A percentile compares a stretch with the other conserved stretches of the same genome.
These are phyloP conservation scores for Balaeniceps rex DNA, from an alignment of 2,113 vertebrate genomes.

Conservation along the genomic window DNA sequence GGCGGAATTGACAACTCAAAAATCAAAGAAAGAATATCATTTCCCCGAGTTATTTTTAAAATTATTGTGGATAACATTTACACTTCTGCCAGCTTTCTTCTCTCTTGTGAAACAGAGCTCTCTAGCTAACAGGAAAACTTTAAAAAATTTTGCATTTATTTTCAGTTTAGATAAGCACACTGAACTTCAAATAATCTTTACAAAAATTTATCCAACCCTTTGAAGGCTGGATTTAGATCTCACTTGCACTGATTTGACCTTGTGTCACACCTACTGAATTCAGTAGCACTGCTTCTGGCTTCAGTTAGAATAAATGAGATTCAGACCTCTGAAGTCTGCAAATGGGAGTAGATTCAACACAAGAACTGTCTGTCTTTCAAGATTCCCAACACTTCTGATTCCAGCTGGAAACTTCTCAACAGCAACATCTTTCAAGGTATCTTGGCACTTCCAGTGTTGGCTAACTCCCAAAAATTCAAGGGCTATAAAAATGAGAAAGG, in stretches of 20 bases:
- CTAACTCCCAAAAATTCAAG: neutral
- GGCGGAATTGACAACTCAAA: neutral
- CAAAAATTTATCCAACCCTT: neutral
- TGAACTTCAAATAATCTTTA: neutral
- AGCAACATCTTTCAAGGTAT: neutral
- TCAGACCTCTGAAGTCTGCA: neutral
- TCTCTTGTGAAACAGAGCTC: neutral
- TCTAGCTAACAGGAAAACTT: neutral
- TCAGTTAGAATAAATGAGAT: neutral
- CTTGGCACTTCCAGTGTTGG: neutral
- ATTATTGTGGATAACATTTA: neutral
- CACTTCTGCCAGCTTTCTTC: neutral
- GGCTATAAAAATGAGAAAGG: neutral
- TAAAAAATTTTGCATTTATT: neutral
- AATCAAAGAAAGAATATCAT: neutral
- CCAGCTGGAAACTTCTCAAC: neutral
- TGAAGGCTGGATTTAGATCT: neutral
- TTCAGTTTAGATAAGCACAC: neutral
- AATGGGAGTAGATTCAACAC: neutral
- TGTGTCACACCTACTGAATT: neutral
- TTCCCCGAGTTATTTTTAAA: neutral
- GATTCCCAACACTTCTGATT: neutral
- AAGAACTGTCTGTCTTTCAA: neutral
- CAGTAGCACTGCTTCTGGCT: neutral
- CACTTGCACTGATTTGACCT: neutral